Conservation (phyloP, 2,797 vertebrate species). For the Numenius phaeopus region DNA sequence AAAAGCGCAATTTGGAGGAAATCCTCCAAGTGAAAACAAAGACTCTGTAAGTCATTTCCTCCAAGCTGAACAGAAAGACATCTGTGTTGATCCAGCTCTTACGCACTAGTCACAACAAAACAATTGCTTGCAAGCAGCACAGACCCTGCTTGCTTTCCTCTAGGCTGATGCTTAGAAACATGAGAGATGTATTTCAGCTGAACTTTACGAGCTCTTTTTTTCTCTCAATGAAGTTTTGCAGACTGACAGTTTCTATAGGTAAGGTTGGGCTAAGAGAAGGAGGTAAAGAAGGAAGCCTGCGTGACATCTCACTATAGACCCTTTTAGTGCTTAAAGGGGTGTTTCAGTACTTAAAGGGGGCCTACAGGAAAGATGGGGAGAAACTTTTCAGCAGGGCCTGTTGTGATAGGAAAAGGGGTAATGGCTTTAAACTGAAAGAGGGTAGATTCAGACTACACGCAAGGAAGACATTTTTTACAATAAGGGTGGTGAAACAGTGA, state of each 20-base stretch:
- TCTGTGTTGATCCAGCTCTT: conserved; percentile 27
- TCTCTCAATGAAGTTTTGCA: neutral
- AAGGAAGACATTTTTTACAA: neutral
- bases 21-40: conserved; percentile 59
- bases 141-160: neutral
- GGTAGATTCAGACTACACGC: neutral
- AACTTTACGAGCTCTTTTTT: neutral
- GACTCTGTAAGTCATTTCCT: conserved; percentile 50
- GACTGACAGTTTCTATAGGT: neutral
- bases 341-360: neutral
- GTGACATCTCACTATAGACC: rapidly evolving
- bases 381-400: neutral
- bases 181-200: neutral
- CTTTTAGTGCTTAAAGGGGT: neutral
- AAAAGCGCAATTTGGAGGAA: neutral
- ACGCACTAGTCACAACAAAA: neutral
- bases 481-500: neutral
- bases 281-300: neutral
- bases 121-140: neutral
- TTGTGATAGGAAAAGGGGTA: neutral
- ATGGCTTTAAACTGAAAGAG: neutral
- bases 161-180: neutral
- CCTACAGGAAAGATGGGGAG: neutral
- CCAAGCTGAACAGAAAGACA: conserved; percentile 17
- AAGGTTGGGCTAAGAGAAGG: neutral